Evolutionary conservation across 2,113 vertebrate genomes (phyloP).

Genomic region (Bos indicus): DNA sequence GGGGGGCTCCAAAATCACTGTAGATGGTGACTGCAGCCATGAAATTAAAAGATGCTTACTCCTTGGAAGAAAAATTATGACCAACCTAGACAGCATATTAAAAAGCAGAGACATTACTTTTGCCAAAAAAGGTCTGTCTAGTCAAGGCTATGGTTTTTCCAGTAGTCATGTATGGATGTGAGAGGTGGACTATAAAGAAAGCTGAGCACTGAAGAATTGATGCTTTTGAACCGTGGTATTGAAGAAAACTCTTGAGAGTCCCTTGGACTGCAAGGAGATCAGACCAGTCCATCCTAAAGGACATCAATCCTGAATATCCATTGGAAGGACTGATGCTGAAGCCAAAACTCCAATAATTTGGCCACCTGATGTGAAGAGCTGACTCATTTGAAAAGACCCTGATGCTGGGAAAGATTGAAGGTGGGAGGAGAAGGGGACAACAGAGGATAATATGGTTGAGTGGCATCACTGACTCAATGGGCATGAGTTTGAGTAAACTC

Average conservation of each 20-base stretch:
- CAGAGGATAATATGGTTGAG: neutral
- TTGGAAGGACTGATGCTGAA: neutral
- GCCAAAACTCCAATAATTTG: neutral
- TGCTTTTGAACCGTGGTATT: neutral
- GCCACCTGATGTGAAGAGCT: neutral
- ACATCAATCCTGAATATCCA: neutral
- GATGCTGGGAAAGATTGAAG: neutral
- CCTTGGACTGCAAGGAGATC: neutral
- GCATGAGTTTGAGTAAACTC: neutral
- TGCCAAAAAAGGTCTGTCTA: neutral
- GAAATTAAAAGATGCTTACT: neutral
- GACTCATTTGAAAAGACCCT: neutral
- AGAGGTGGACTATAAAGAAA: neutral
- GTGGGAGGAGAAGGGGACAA: neutral
- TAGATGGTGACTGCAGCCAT: neutral
- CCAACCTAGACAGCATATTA: neutral
- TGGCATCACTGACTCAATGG: neutral
- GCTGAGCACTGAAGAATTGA: accelerated
- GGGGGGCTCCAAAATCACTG: neutral
- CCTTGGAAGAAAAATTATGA: neutral
- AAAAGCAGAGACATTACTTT: neutral
- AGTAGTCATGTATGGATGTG: neutral
- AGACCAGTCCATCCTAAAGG: neutral
- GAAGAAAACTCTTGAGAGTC: neutral
- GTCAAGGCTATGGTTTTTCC: neutral